Evolutionary conservation across 2,888 invertebrate species (phyloP).

Genomic region (Acanthosepion pharaonis): DNA sequence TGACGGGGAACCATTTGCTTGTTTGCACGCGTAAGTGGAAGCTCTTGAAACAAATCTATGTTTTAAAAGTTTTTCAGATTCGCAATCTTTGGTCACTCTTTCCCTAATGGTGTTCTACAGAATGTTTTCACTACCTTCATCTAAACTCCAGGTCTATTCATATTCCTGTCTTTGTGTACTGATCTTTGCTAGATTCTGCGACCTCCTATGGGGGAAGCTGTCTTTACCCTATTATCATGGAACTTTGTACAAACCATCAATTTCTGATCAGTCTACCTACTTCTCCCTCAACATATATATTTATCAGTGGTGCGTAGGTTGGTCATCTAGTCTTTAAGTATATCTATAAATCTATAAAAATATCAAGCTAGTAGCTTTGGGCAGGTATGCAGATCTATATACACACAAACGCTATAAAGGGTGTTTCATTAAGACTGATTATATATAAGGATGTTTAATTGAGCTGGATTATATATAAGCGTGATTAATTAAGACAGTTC

Average conservation of each 20-base stretch:
- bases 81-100: not conserved
- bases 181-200: not conserved
- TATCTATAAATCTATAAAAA: not conserved
- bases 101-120: not conserved
- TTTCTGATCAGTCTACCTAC: not conserved
- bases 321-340: not conserved
- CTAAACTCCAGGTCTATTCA: not conserved
- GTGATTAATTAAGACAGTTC: too few species aligned
- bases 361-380: not conserved
- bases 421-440: too few species aligned
- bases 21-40: not conserved
- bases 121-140: not conserved
- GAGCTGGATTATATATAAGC: too few species aligned
- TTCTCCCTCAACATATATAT: not conserved
- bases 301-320: not conserved
- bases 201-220: not conserved
- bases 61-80: slow-evolving; percentile 5
- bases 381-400: not conserved
- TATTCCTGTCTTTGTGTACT: not conserved
- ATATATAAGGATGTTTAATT: too few species aligned
- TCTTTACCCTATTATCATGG: not conserved
- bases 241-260: not conserved
- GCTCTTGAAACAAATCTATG: not conserved
- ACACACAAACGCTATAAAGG: not conserved
- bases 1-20: not conserved